Conservation (phyloP, 2,888 invertebrate genomes). For the Deroplatys truncata region DNA sequence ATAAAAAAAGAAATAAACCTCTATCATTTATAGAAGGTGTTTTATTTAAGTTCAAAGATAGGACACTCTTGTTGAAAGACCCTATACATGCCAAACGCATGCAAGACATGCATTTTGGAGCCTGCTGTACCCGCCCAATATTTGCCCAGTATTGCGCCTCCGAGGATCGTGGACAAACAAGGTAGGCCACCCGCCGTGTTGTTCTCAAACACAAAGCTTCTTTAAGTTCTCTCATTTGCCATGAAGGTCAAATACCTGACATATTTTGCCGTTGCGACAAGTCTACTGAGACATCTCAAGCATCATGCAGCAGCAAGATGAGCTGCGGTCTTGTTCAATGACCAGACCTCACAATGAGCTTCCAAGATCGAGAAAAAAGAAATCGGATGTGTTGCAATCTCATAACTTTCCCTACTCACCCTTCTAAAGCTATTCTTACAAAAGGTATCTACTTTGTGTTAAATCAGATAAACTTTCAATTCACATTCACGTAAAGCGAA, state of each 20-base stretch:
- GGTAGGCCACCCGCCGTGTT: slow-evolving; percentile 14
- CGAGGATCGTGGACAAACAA: not conserved
- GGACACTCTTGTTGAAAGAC: too few species aligned
- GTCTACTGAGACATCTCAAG: not conserved
- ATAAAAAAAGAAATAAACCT: too few species aligned
- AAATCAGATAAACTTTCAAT: too few species aligned
- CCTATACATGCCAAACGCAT: not conserved
- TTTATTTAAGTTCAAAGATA: too few species aligned
- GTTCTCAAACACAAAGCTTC: not conserved
- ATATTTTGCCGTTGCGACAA: slow-evolving; percentile 3
- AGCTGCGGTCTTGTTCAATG: not conserved
- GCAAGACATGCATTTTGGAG: not conserved
- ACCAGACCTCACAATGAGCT: not conserved
- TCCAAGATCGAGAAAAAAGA: not conserved
- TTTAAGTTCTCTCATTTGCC: slow-evolving; percentile 4
- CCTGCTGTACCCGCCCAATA: not conserved
- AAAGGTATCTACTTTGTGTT: too few species aligned
- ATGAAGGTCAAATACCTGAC: slow-evolving; percentile 19
- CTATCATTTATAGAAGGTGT: too few species aligned
- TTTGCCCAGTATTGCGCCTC: not conserved
- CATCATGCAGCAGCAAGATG: not conserved
- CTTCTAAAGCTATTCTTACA: too few species aligned
- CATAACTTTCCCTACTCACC: too few species aligned
- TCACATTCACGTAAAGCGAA: too few species aligned
- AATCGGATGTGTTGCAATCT: not conserved